Evolutionary conservation across 2,113 vertebrate genomes (phyloP).

Genomic region (Dicaeum eximium): DNA sequence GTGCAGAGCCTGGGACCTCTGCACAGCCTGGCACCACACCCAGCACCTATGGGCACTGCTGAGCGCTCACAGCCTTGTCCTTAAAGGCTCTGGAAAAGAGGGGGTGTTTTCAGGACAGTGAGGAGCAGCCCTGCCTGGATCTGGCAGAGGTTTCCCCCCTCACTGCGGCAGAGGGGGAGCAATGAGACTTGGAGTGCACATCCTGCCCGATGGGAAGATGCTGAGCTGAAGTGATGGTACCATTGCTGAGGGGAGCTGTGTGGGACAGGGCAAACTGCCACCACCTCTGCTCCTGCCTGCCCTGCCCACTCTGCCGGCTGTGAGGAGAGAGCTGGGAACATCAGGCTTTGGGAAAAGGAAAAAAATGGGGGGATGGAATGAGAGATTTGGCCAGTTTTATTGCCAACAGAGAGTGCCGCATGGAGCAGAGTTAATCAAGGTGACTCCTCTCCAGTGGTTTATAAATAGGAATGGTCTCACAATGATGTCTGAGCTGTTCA

Average conservation of each 20-base stretch:
- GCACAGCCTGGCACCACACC: background rate
- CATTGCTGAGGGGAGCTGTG: rapidly evolving
- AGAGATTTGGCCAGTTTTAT: background rate
- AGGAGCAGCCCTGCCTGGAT: background rate
- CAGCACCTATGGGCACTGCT: background rate
- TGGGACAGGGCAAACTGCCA: background rate
- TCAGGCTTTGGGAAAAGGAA: background rate
- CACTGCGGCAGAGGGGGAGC: too few relatives aligned
- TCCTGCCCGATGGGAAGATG: background rate
- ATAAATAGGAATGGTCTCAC: background rate
- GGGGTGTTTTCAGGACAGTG: background rate
- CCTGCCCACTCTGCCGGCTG: background rate
- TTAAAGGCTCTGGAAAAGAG: background rate
- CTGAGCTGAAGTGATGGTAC: background rate
- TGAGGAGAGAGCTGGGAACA: background rate
- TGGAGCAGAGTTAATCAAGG: background rate
- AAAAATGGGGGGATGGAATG: background rate
- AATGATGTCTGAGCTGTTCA: background rate
- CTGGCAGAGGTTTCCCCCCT: background rate
- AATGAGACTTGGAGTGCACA: rapidly evolving
- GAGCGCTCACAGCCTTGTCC: background rate
- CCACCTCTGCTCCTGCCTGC: background rate
- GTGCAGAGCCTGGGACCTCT: background rate
- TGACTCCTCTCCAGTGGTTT: background rate
- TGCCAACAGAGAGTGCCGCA: background rate